These are phyloP conservation scores for Zosterops japonicus DNA, from an alignment of 2,113 vertebrate genomes.

Conservation along the genomic window DNA sequence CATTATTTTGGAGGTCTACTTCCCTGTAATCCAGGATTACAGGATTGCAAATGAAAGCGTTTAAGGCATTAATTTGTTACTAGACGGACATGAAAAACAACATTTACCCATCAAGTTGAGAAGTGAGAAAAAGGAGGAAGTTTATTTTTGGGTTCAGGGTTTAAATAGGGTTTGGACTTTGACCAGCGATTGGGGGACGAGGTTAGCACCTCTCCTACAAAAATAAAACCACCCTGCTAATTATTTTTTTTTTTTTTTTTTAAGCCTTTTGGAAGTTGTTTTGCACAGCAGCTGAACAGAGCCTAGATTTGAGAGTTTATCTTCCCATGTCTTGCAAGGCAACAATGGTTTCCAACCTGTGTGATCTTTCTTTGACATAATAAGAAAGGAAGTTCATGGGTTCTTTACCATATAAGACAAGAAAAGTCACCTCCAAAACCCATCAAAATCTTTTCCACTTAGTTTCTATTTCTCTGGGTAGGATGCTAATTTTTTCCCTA, in stretches of 20 bases:
- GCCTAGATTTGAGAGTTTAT: neutral
- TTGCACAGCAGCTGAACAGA: neutral
- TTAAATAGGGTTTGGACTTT: too few relatives aligned
- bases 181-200: too few relatives aligned
- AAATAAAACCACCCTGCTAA: rapidly evolving
- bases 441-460: neutral
- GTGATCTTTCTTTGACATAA: neutral
- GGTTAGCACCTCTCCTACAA: too few relatives aligned
- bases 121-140: too few relatives aligned
- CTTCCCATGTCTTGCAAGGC: neutral
- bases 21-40: neutral
- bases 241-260: neutral
- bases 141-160: too few relatives aligned
- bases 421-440: neutral
- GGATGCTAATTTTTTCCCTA: neutral
- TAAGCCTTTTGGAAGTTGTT: neutral
- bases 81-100: too few relatives aligned
- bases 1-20: neutral
- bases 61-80: neutral
- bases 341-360: neutral
- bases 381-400: neutral
- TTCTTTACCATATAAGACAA: neutral
- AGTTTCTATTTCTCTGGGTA: neutral
- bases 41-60: neutral
- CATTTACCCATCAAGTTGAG: too few relatives aligned